Base-by-base conservation (phyloP, 2,797 vertebrate species). In the Sebastes matsubarae region DNA sequence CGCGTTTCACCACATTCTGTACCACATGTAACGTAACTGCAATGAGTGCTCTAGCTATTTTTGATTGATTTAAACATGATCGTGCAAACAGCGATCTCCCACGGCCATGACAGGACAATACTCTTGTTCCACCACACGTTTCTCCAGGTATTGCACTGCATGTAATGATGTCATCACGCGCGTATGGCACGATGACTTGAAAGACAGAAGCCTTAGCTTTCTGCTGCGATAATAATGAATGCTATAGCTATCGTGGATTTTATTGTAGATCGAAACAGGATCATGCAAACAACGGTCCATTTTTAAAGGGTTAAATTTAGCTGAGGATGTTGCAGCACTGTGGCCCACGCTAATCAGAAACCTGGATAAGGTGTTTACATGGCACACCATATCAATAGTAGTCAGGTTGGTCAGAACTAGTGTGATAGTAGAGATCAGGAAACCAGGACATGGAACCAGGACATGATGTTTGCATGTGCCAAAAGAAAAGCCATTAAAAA, bases 71-170 rank as follows among this genome's bases (percentile, higher is more conserved):
- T 46, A 46, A 46, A 14, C 38, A 0, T 14, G 13, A 42, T 42
- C 6, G 13, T 16, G 38, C 14, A 1, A 42, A 42, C 38, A 7
- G 14, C 1, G 14, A 46, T 46, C 14, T 46, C 42, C 38, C 36
- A 14, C 36, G 0, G 13, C 38, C 38, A 42, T 42, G 0, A 42
- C 1, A 0, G 38, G 5, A 14, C 38, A 16, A 42, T 42, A 42
- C 13, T 42, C 38, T 38, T 38, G 36, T 0, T 0, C 36, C 36
- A 38, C 36, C 13, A 38, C 2, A 38, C 36, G 5, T 38, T 38
- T 22, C 52, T 11, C n/a, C 4, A 10, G 0, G 0, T 55, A 22
- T 6, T 55, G 11, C 0, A 55, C 2, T 3, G 11, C 10, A 3
- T 6, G 22, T 2, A 12, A 58, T 3, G 13, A 25, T 14, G 55